Base-by-base conservation (phyloP, 2,888 invertebrate genomes). In the Megalurothrips usitatus region DNA sequence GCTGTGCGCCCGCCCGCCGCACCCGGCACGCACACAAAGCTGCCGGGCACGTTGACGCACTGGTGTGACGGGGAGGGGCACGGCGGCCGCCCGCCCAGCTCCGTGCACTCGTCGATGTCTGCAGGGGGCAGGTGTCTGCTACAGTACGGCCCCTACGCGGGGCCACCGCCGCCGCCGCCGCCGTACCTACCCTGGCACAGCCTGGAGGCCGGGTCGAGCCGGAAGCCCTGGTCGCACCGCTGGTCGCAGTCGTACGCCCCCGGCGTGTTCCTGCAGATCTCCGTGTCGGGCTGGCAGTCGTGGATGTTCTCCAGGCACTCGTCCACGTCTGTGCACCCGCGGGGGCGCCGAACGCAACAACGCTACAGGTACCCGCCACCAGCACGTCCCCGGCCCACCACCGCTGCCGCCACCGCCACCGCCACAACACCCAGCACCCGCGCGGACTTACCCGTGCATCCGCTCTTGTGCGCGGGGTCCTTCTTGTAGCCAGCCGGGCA, bases 1-100 rank as follows among this genome's bases (percentile, higher is more conserved):
- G 11, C 17, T 17, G 68, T 14, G 79, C 19, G 23, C 48, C 79
- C 19, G 78, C 58, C 92, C 90, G 68, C 26, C 84, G 91, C 19
- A 63, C 58, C 92, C 90, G 68, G 68, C 84, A 92, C 90, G 85
- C 93, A 94, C 83, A 92, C 91, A 86, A 91, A 94, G 82, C 90
- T 89, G 19, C 94, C 94, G 83, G 91, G 90, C 0, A 91, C 92
- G 86, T 94, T 94, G 84, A 92, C 89, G 86, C 94, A 94, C 84
- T 91, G 88, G 0, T 91, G 34, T 6, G 34, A 43, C 34, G 34
- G 34, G 34, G 34, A 43, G 34, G 34, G 34, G 34, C 34, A 43
- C 34, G 34, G 34, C 3, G 34, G 6, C 34, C 34, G 34, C 3
- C 93, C 91, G 63, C 89, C 85, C 0, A 89, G 90, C 83, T 91